phyloP scores from a whole-genome alignment of 2,797 vertebrate species.

The Rhincodon typus region DNA sequence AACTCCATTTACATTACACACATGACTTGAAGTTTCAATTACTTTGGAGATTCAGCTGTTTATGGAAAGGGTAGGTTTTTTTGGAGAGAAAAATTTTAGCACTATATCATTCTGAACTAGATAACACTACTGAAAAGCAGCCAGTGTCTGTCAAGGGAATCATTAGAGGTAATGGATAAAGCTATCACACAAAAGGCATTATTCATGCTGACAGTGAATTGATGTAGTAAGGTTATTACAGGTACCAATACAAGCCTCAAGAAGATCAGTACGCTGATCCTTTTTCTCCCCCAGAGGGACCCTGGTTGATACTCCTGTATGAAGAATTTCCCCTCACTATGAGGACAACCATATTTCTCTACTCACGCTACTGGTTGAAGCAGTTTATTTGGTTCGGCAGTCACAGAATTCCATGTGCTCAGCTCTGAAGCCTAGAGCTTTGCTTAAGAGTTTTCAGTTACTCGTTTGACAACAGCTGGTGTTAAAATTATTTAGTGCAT shows the following conservation, averaged over 20 bases:
- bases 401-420: background rate
- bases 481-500: background rate
- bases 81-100: background rate
- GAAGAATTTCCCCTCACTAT: background rate
- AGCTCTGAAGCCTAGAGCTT: background rate
- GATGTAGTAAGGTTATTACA: background rate
- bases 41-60: background rate
- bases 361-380: background rate
- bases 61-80: background rate
- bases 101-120: background rate
- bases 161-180: background rate
- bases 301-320: background rate
- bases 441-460: background rate
- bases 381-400: background rate
- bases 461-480: background rate
- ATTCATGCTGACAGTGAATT: background rate
- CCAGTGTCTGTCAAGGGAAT: background rate
- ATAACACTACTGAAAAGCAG: background rate
- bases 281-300: background rate
- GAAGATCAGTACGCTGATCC: background rate
- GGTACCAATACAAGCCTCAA: background rate
- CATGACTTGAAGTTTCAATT: background rate
- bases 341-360: background rate
- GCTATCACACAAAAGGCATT: background rate
- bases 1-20: background rate